These are phyloP conservation scores for Glyptemys insculpta DNA, from an alignment of 2,797 vertebrate species.

Conservation along the genomic window DNA sequence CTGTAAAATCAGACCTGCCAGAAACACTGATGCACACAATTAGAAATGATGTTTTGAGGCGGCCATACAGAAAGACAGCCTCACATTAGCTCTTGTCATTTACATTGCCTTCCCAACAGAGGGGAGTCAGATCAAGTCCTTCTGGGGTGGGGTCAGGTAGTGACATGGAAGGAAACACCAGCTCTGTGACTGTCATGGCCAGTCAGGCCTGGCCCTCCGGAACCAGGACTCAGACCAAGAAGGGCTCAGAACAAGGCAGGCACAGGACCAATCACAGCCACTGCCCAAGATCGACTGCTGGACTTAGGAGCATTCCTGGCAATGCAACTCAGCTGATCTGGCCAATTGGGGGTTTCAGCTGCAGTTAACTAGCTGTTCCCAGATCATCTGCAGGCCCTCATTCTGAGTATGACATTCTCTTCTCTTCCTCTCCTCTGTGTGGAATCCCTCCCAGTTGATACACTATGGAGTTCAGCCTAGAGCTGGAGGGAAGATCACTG, in stretches of 20 bases:
- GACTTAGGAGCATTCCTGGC: neutral
- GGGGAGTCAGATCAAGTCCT: neutral
- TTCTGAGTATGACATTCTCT: neutral
- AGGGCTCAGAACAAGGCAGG: neutral
- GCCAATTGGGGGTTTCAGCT: neutral
- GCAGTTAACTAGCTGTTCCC: neutral
- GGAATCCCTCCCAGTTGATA: neutral
- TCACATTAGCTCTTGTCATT: neutral
- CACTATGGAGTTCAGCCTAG: neutral
- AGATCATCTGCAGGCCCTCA: neutral
- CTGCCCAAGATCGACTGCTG: neutral
- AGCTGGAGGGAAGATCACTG: neutral
- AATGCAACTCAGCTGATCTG: neutral
- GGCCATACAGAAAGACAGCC: neutral
- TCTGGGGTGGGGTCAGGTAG: neutral
- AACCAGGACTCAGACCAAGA: neutral
- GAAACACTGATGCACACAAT: neutral
- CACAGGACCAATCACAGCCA: neutral
- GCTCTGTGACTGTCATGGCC: neutral
- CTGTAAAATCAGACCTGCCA: neutral
- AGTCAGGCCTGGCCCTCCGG: neutral
- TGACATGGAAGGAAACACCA: neutral
- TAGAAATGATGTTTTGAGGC: neutral
- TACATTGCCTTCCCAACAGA: neutral
- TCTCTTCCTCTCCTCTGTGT: neutral